These are phyloP conservation scores for Myotis lucifugus DNA, from an alignment of 2,113 vertebrate genomes.

Conservation along the genomic window DNA sequence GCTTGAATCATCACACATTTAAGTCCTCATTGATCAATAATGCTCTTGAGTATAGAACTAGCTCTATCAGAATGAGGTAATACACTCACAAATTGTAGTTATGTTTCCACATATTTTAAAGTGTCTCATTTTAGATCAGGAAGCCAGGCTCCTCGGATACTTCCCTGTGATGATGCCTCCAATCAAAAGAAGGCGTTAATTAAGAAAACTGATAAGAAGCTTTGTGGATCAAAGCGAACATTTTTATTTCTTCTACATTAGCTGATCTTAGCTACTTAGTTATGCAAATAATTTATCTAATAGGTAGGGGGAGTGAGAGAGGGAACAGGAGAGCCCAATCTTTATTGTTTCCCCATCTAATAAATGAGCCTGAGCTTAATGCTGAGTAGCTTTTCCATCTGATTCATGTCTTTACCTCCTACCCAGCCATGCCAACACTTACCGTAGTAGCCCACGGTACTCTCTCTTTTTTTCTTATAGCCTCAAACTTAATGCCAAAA, in stretches of 20 bases:
- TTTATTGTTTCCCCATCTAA: neutral
- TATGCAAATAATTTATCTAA: conserved; percentile 33
- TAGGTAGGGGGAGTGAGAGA: neutral
- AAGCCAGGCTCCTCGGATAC: conserved; percentile 25
- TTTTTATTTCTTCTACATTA: conserved; percentile 45
- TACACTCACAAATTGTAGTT: conserved; percentile 58
- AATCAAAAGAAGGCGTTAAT: conserved; percentile 57
- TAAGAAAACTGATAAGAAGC: conserved; percentile 36
- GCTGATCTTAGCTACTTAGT: conserved; percentile 41
- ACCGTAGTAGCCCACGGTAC: neutral
- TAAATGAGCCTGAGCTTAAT: neutral
- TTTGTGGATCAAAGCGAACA: conserved; percentile 51
- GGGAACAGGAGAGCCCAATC: neutral
- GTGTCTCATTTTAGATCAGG: conserved; percentile 45
- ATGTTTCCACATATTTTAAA: conserved; percentile 58
- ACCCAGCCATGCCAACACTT: neutral
- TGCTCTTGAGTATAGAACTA: neutral
- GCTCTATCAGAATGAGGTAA: neutral
- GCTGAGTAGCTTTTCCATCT: neutral
- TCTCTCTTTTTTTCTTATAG: neutral
- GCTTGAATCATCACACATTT: conserved; percentile 29
- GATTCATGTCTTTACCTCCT: neutral
- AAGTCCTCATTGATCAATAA: conserved; percentile 52
- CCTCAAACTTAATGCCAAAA: neutral
- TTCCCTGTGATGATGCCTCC: conserved; percentile 1